These are phyloP conservation scores for Drosophila bipectinata DNA, from an alignment of 1,140 invertebrate genomes.

Conservation along the genomic window DNA sequence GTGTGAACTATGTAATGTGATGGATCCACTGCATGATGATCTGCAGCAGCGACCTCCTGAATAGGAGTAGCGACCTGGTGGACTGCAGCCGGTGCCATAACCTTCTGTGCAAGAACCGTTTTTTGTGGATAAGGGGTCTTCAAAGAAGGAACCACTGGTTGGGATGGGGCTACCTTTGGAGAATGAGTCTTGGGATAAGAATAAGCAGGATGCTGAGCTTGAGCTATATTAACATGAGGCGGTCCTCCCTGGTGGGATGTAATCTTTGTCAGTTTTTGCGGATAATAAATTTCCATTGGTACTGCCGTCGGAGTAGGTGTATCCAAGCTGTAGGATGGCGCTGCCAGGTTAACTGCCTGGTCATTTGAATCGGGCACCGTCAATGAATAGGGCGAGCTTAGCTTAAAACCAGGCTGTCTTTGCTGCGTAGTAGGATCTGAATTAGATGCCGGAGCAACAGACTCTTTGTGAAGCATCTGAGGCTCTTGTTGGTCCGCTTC, in stretches of 20 bases:
- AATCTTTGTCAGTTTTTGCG: constrained; percentile 20
- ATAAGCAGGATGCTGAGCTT: background rate
- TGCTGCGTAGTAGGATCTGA: background rate
- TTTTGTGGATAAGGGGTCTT: background rate
- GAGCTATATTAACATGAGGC: background rate
- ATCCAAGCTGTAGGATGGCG: constrained; percentile 44
- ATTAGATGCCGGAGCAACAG: constrained; percentile 4
- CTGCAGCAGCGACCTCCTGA: background rate
- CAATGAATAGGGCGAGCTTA: constrained; percentile 49
- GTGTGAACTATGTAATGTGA: background rate
- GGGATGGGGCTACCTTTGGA: background rate
- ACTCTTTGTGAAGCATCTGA: background rate
- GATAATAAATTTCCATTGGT: constrained; percentile 56
- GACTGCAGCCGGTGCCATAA: background rate
- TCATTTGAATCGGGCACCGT: constrained; percentile 9
- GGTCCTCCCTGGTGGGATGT: background rate
- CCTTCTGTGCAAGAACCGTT: background rate
- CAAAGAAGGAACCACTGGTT: background rate
- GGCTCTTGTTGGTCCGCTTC: background rate
- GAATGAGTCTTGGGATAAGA: background rate
- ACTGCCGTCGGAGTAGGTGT: constrained; percentile 45
- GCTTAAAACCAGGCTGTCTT: constrained; percentile 27
- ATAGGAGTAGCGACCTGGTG: background rate
- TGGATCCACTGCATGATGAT: background rate
- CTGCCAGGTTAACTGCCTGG: constrained; percentile 22